Percentiles rank a stretch among this genome's conserved stretches.
These are phyloP conservation scores for Melanotaenia nigrans DNA, from an alignment of 2,797 vertebrate species.

Conservation along the genomic window DNA sequence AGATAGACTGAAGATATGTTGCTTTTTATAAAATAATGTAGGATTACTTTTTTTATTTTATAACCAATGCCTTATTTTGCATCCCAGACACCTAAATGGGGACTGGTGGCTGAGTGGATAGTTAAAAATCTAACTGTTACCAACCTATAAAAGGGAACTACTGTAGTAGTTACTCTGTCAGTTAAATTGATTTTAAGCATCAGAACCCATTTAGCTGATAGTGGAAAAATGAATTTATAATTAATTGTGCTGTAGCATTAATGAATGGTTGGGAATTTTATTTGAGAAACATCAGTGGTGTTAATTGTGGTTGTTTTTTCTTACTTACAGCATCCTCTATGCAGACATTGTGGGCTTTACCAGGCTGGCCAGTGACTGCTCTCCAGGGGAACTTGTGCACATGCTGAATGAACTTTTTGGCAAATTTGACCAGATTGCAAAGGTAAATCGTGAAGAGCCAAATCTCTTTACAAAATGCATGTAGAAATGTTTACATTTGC, in stretches of 20 bases:
- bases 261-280: not conserved
- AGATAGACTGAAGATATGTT: not conserved
- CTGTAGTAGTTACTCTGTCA: not conserved
- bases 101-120: not conserved
- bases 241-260: not conserved
- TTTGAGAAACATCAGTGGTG: not conserved
- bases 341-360: constrained; percentile 98
- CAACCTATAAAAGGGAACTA: not conserved
- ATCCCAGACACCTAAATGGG: not conserved
- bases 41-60: not conserved
- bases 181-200: too few species aligned
- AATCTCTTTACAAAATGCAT: not conserved
- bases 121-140: not conserved
- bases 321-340: constrained; percentile 89
- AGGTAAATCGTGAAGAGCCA: constrained; percentile 81
- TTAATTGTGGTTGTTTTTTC: not conserved
- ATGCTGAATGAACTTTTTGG: constrained; percentile 99
- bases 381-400: constrained; percentile 94
- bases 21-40: not conserved
- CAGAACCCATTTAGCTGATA: not conserved
- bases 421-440: constrained; percentile 98
- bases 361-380: constrained; percentile 95
- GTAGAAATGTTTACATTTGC: not conserved
- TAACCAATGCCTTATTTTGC: not conserved
- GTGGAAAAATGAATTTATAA: not conserved